A percentile compares a stretch with the other conserved stretches of the same genome.
Conservation (phyloP, 2,888 invertebrate species). For the Noctua comes region DNA sequence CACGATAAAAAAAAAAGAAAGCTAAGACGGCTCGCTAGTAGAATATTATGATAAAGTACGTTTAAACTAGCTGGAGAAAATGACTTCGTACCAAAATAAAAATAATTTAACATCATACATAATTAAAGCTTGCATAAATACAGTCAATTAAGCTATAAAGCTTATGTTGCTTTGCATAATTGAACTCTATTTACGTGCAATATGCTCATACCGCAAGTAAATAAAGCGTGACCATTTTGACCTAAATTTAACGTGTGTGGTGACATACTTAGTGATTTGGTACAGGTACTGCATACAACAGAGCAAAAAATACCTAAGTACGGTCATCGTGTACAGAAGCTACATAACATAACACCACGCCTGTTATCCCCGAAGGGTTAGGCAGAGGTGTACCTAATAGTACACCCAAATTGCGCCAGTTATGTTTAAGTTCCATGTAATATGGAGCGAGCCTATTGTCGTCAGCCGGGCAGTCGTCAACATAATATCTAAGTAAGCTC, state of each 20-base stretch:
- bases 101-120: neutral
- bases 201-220: neutral
- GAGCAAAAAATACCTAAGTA: neutral
- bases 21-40: too few relatives aligned
- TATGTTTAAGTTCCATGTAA: too few relatives aligned
- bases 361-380: too few relatives aligned
- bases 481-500: neutral
- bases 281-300: neutral
- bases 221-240: neutral
- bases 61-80: too few relatives aligned
- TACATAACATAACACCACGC: neutral
- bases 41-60: too few relatives aligned
- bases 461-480: neutral
- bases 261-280: conserved; percentile 1
- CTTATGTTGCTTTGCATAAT: neutral
- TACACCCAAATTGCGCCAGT: too few relatives aligned
- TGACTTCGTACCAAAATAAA: neutral
- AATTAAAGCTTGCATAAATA: neutral
- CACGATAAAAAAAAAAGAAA: too few relatives aligned
- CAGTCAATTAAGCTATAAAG: neutral
- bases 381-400: too few relatives aligned
- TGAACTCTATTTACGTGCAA: neutral
- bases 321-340: neutral
- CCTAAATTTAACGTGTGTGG: neutral
- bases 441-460: too few relatives aligned